Evolutionary conservation across 2,888 invertebrate species (phyloP), one percentile per base, ranked within the genome.

Genomic region (Hipparchia sbordonii): DNA sequence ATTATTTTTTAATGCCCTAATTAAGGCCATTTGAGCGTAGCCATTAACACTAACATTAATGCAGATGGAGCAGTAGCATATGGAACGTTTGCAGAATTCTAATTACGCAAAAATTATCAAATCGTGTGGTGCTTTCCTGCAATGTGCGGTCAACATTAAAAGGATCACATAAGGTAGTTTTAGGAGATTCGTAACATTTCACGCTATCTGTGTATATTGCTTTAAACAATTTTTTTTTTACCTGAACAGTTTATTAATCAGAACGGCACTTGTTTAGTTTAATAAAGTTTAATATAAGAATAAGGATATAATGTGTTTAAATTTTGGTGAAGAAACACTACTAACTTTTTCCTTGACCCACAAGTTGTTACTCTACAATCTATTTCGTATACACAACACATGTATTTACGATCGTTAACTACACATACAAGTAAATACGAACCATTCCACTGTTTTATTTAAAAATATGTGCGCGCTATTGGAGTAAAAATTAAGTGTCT

Each of bases 401-500:
- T 23, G 13, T 23, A 57, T 39, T 39, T 39, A 39, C 39, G 5
- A 39, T 39, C 39, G 39, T 39, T 39, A 39, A 39, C 39, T 39
- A 39, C 23, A 57, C 57, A 2, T 8, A 23, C 57, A 23, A 57
- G 8, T 57, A 9, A 23, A 56, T 13, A 13, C 1, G 8, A 3
- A 57, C 8, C 57, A 57, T 57, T 57, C 57, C 57, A 57, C 23
- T 23, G 13, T 57, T 7, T 57, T 57, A 56, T 13, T 39, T 57
- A 23, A 57, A 57, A 57, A 57, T 57, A 57, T 57, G 57, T 57
- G 57, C 57, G 23, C 23, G 57, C 13, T 57, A 57, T 57, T 3
- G 8, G 13, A 57, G 8, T 57, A 57, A 23, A 57, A 57, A 23
- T 13, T 57, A 23, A 8, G 57, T 57, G 57, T 2, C 5, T 57